A percentile compares a stretch with the other conserved stretches of the same genome.
Conservation (phyloP, 2,888 invertebrate species). For the Trichopria drosophilae region DNA sequence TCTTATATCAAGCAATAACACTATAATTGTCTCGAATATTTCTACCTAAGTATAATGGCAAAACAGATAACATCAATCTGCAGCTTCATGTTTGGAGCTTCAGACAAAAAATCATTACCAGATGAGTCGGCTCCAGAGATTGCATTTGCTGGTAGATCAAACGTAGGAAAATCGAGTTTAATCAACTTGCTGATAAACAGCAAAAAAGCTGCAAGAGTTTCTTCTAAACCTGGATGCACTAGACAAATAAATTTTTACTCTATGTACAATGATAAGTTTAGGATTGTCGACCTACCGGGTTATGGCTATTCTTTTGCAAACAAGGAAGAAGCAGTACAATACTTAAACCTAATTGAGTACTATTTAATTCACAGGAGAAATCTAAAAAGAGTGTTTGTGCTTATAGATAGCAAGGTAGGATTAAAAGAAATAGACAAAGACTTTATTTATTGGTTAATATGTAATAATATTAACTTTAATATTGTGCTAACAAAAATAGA, state of each 20-base stretch:
- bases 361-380: conserved; percentile 19
- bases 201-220: conserved; percentile 21
- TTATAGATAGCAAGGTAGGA: conserved; percentile 22
- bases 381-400: conserved; percentile 20
- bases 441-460: conserved; percentile 21
- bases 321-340: conserved; percentile 17
- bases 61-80: conserved; percentile 22
- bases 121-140: conserved; percentile 22
- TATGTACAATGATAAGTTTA: conserved; percentile 19
- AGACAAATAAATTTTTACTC: conserved; percentile 20
- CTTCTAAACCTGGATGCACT: conserved; percentile 19
- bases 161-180: conserved; percentile 21
- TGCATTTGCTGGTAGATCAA: conserved; percentile 19
- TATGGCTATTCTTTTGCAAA: conserved; percentile 16
- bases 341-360: conserved; percentile 21
- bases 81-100: conserved; percentile 21
- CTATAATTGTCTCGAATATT: conserved; percentile 18
- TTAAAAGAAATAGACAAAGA: conserved; percentile 22
- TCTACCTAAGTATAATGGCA: conserved; percentile 22
- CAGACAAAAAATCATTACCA: conserved; percentile 20
- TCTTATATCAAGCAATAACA: conserved; percentile 20
- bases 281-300: conserved; percentile 14
- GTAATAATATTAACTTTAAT: conserved; percentile 19
- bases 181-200: conserved; percentile 19
- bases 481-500: conserved; percentile 21